A percentile compares a stretch with the other conserved stretches of the same genome.
These are phyloP conservation scores for Brachylomia viminalis DNA, from an alignment of 2,888 invertebrate species.

Conservation along the genomic window DNA sequence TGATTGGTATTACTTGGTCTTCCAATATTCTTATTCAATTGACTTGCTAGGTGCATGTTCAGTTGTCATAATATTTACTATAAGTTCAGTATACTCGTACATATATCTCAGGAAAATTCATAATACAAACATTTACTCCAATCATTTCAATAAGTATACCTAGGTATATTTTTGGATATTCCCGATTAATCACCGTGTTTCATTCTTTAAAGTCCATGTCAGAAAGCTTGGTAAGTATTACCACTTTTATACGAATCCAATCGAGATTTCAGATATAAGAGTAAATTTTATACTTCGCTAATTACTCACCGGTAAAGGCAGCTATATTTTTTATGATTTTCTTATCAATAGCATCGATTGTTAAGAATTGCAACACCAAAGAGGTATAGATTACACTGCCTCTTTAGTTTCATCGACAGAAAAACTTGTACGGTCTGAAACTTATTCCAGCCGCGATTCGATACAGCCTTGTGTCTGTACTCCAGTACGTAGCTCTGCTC, in stretches of 20 bases:
- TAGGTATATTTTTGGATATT: constrained; percentile 38
- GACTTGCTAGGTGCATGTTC: background rate
- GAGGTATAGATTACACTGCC: constrained; percentile 23
- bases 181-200: constrained; percentile 31
- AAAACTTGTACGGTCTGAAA: constrained; percentile 58
- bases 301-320: constrained; percentile 24
- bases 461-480: constrained; percentile 71
- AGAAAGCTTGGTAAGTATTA: constrained; percentile 50
- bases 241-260: constrained; percentile 46
- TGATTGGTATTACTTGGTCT: background rate
- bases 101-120: background rate
- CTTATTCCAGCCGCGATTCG: constrained; percentile 67
- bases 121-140: background rate
- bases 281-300: constrained; percentile 43
- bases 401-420: constrained; percentile 41
- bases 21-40: background rate
- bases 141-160: background rate
- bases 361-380: constrained; percentile 34
- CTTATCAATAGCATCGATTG: constrained; percentile 16
- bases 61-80: background rate
- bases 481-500: constrained; percentile 60
- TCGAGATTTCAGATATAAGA: constrained; percentile 60
- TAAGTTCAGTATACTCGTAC: too few relatives aligned
- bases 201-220: constrained; percentile 60
- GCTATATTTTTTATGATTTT: constrained; percentile 16